phyloP scores from a whole-genome alignment of 2,797 vertebrate species.

The Buceros bicornis region DNA sequence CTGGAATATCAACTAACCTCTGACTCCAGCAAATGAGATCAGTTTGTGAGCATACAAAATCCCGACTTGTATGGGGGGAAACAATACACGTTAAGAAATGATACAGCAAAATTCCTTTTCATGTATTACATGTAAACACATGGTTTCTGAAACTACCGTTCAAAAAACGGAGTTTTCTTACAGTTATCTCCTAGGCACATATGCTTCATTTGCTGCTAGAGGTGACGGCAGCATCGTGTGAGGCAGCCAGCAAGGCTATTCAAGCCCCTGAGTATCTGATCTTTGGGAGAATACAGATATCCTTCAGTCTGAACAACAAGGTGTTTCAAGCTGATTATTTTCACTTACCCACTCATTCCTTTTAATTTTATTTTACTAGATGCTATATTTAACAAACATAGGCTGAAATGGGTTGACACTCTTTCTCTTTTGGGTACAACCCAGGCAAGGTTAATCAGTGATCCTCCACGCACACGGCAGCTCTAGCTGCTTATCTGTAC shows the following conservation, averaged over 20 bases:
- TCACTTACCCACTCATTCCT: not conserved
- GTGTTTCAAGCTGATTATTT: not conserved
- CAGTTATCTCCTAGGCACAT: conserved; percentile 3
- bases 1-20: not conserved
- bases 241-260: not conserved
- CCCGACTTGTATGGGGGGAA: not conserved
- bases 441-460: not conserved
- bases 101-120: not conserved
- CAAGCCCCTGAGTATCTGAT: not conserved
- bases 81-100: not conserved
- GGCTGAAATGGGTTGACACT: not conserved
- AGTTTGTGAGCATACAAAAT: not conserved
- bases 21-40: not conserved
- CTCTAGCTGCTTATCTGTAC: not conserved
- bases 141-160: not conserved
- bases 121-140: not conserved
- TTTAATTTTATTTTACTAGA: not conserved
- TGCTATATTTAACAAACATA: not conserved
- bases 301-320: conserved; percentile 1
- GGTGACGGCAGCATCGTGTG: not conserved
- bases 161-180: not conserved
- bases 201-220: not conserved
- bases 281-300: not conserved
- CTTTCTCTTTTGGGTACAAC: not conserved
- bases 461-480: not conserved